Percentiles rank a stretch among this genome's conserved stretches.
Evolutionary conservation across 2,113 vertebrate genomes (phyloP).

Genomic region (Zonotrichia leucophrys): DNA sequence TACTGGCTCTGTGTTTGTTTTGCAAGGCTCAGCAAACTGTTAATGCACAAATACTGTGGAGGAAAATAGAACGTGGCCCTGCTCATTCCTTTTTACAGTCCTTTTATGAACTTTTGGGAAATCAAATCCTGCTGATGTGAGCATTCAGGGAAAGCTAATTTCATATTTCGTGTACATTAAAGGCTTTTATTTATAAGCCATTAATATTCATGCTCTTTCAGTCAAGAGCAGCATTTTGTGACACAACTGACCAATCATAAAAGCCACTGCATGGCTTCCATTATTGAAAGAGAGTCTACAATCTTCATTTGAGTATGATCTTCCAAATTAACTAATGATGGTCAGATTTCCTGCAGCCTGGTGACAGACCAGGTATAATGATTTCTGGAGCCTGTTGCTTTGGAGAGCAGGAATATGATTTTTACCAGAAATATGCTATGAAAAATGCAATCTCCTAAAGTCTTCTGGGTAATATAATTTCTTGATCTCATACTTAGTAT

Average conservation of each 20-base stretch:
- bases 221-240: neutral
- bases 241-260: neutral
- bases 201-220: neutral
- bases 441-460: neutral
- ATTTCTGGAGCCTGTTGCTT: neutral
- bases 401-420: neutral
- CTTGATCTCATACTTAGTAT: neutral
- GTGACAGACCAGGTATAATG: neutral
- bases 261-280: neutral
- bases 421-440: neutral
- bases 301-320: neutral
- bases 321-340: neutral
- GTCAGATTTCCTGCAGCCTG: neutral
- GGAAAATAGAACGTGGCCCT: neutral
- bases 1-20: neutral
- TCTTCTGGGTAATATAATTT: neutral
- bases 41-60: neutral
- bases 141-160: slow-evolving; percentile 19
- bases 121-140: slow-evolving; percentile 22
- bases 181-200: neutral
- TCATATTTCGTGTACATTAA: neutral
- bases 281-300: neutral
- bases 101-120: slow-evolving; percentile 25
- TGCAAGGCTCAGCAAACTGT: neutral
- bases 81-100: neutral